These are phyloP conservation scores for Plodia interpunctella DNA, from an alignment of 1,140 invertebrate species.

Conservation along the genomic window DNA sequence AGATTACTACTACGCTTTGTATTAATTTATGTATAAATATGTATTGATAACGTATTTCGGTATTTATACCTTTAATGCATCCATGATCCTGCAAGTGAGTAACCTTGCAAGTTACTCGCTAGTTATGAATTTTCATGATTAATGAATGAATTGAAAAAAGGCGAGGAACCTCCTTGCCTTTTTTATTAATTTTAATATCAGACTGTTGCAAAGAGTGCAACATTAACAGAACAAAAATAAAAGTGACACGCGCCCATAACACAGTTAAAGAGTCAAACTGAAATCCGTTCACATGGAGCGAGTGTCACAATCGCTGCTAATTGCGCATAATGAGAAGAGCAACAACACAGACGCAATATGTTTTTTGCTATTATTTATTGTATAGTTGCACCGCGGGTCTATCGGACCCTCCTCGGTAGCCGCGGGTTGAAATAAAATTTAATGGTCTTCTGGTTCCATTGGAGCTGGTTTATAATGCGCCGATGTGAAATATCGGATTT, in stretches of 20 bases:
- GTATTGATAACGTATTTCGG: too few relatives aligned
- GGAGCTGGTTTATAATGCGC: slow-evolving; percentile 35
- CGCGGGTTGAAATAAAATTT: slow-evolving; percentile 71
- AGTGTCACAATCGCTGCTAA: slow-evolving; percentile 73
- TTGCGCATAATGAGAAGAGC: slow-evolving; percentile 72
- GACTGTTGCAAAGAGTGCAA: neutral
- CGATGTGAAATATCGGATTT: slow-evolving; percentile 66
- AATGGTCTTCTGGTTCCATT: slow-evolving; percentile 58
- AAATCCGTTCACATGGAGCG: slow-evolving; percentile 65
- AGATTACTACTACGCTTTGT: too few relatives aligned
- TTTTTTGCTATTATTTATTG: slow-evolving; percentile 73
- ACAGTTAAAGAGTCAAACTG: slow-evolving; percentile 31
- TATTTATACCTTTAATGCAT: too few relatives aligned
- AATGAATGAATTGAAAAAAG: too few relatives aligned
- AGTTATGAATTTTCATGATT: too few relatives aligned
- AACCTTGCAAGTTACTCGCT: too few relatives aligned
- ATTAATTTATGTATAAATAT: too few relatives aligned
- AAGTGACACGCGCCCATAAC: slow-evolving; percentile 35
- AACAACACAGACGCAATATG: slow-evolving; percentile 70
- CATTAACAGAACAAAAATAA: slow-evolving; percentile 12
- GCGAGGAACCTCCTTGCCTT: too few relatives aligned
- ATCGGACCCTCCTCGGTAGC: slow-evolving; percentile 47
- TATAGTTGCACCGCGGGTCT: slow-evolving; percentile 53
- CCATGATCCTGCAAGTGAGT: too few relatives aligned
- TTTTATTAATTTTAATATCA: too few relatives aligned